phyloP scores from a whole-genome alignment of 2,888 invertebrate genomes.

The Helleia helle region DNA sequence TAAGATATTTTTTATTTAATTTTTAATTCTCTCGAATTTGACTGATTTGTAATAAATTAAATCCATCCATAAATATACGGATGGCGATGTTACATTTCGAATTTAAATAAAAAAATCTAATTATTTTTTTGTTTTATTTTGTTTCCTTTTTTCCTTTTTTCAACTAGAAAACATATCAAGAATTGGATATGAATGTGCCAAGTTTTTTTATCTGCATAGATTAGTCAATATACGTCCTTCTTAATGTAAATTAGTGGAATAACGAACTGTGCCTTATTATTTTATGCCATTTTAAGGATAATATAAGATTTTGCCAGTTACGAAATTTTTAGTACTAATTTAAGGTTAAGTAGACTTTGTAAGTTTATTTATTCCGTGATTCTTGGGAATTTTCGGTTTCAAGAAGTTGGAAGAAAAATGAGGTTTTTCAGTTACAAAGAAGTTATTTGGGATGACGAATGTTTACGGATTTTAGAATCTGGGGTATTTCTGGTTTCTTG shows the following conservation, averaged over 20 bases:
- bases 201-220: slow-evolving; percentile 23
- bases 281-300: slow-evolving; percentile 67
- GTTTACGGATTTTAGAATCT: too few relatives aligned
- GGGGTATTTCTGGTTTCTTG: too few relatives aligned
- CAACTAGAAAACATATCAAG: slow-evolving; percentile 17
- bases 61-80: slow-evolving; percentile 62
- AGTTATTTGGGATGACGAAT: too few relatives aligned
- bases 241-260: slow-evolving; percentile 47
- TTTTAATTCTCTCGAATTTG: slow-evolving; percentile 28
- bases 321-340: slow-evolving; percentile 30
- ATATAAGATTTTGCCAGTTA: slow-evolving; percentile 58
- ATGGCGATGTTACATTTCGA: slow-evolving; percentile 63
- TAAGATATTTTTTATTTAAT: slow-evolving; percentile 51
- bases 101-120: slow-evolving; percentile 57
- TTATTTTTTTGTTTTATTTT: slow-evolving; percentile 50
- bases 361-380: neutral
- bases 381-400: too few relatives aligned
- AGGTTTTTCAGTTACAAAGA: too few relatives aligned
- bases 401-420: too few relatives aligned
- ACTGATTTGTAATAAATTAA: slow-evolving; percentile 25
- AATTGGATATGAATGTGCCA: slow-evolving; percentile 22
- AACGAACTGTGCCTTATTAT: slow-evolving; percentile 70
- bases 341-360: slow-evolving; percentile 13
- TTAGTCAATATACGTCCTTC: slow-evolving; percentile 63
- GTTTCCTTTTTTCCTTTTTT: slow-evolving; percentile 31